Evolutionary conservation across 2,113 vertebrate genomes (phyloP).

Genomic region (Desmodus rotundus): DNA sequence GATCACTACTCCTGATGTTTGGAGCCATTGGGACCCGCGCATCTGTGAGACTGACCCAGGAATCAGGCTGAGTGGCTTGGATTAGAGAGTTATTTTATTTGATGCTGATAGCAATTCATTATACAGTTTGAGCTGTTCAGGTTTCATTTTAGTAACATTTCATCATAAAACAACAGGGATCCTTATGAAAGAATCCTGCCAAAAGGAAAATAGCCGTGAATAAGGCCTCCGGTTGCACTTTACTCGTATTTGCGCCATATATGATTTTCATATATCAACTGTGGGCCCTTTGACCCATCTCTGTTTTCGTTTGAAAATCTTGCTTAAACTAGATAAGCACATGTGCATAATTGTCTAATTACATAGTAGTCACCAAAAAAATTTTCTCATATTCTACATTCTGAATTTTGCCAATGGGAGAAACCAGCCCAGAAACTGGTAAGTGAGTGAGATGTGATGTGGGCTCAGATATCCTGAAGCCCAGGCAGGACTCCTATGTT

Average conservation of each 20-base stretch:
- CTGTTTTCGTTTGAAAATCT: not conserved
- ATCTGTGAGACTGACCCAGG: not conserved
- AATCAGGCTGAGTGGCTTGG: not conserved
- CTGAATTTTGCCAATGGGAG: not conserved
- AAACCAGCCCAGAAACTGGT: not conserved
- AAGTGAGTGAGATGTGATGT: not conserved
- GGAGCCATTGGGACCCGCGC: not conserved
- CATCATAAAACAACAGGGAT: not conserved
- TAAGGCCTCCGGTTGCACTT: not conserved
- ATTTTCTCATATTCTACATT: not conserved
- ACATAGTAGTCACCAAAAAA: not conserved
- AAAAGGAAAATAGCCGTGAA: not conserved
- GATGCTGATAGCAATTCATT: not conserved
- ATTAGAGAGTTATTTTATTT: not conserved
- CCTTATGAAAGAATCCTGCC: not conserved
- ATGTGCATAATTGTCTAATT: not conserved
- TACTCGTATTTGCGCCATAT: not conserved
- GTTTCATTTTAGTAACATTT: not conserved
- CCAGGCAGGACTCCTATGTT: not conserved
- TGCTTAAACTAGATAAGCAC: not conserved
- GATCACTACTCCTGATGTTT: not conserved
- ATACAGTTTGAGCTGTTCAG: not conserved
- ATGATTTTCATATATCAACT: not conserved
- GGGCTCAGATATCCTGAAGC: not conserved
- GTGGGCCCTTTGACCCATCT: not conserved